Conservation (phyloP, 1,140 invertebrate genomes). For the Matsumurasca onukii region DNA sequence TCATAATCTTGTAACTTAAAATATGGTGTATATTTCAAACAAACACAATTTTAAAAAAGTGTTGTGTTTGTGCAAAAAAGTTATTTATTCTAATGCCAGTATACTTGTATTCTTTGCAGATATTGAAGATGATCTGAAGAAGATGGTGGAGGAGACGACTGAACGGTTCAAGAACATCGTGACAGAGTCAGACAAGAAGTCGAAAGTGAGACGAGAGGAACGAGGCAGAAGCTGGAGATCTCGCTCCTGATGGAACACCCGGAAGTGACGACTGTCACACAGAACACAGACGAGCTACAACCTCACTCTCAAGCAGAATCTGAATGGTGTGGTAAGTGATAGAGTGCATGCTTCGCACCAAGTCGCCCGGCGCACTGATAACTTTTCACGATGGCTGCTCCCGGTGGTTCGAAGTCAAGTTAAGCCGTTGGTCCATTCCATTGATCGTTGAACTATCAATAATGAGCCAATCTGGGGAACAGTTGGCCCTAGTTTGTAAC, state of each 20-base stretch:
- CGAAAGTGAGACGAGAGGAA: not conserved
- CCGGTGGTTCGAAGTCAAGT: too few species aligned
- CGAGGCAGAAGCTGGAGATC: constrained; percentile 39
- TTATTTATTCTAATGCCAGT: too few species aligned
- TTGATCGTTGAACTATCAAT: not conserved
- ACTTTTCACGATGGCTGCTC: too few species aligned
- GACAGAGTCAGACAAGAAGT: not conserved
- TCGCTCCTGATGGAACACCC: constrained; percentile 44
- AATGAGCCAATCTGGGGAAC: not conserved
- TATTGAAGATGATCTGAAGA: too few species aligned
- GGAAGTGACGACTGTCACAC: constrained; percentile 51
- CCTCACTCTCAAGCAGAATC: constrained; percentile 54
- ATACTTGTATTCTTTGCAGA: too few species aligned
- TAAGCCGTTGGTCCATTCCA: not conserved
- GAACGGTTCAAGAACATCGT: constrained; percentile 13
- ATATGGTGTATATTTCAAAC: too few species aligned
- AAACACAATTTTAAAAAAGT: too few species aligned
- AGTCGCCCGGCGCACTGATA: too few species aligned
- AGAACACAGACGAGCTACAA: constrained; percentile 69
- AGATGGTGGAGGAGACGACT: constrained; percentile 28
- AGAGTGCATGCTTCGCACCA: not conserved
- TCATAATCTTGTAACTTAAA: too few species aligned
- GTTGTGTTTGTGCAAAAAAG: too few species aligned
- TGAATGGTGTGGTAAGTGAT: constrained; percentile 50
- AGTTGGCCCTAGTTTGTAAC: not conserved